Evolutionary conservation across 2,888 invertebrate species (phyloP).

Genomic region (Thyatira batis): DNA sequence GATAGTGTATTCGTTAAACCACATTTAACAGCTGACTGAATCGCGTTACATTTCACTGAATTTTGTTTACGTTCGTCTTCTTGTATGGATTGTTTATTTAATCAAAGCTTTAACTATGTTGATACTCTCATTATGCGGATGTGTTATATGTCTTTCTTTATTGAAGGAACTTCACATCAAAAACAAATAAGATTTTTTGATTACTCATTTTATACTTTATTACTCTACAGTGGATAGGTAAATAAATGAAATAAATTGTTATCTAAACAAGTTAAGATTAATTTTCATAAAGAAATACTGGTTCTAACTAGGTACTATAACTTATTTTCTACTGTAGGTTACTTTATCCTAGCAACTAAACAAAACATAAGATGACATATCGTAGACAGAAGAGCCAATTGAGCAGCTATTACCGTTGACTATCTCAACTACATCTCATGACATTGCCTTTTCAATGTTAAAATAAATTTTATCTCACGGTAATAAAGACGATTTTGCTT

Average conservation of each 20-base stretch:
- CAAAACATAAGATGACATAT: constrained; percentile 66
- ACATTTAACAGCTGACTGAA: constrained; percentile 50
- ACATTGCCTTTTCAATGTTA: constrained; percentile 9
- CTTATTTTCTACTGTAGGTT: too few relatives aligned
- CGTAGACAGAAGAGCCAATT: constrained; percentile 68
- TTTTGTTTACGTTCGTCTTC: constrained; percentile 34
- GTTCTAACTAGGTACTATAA: too few relatives aligned
- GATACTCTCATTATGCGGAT: constrained; percentile 35
- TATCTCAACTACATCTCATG: constrained; percentile 28
- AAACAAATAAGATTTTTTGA: constrained; percentile 11
- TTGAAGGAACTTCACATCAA: constrained; percentile 39
- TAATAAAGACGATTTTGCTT: constrained; percentile 19
- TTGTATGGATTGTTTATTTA: constrained; percentile 42
- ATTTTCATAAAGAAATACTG: too few relatives aligned
- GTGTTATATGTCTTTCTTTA: constrained; percentile 41
- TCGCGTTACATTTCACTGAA: constrained; percentile 47
- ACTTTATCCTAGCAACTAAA: constrained; percentile 39
- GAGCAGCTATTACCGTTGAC: constrained; percentile 62
- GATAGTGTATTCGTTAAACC: constrained; percentile 46
- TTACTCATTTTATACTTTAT: background rate
- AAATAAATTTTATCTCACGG: constrained; percentile 10
- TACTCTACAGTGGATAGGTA: background rate
- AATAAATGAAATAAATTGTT: constrained; percentile 10
- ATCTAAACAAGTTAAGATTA: constrained; percentile 19
- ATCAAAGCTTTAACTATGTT: constrained; percentile 36